Evolutionary conservation across 2,113 vertebrate genomes (phyloP).

Genomic region (Lophura nycthemera): DNA sequence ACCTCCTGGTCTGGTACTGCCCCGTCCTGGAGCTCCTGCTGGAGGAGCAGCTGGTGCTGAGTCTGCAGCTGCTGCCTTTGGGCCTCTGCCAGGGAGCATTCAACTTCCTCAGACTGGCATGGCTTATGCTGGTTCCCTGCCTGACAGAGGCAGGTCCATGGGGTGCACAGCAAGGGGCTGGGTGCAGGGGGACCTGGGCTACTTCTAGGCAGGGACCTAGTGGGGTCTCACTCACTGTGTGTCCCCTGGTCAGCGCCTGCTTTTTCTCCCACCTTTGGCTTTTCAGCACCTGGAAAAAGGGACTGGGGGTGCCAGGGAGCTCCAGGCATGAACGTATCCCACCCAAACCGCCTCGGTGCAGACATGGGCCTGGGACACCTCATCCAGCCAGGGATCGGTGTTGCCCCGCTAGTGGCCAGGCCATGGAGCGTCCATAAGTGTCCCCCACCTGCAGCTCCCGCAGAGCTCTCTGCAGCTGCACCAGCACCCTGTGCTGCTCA

Average conservation of each 20-base stretch:
- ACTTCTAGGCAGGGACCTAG: background rate
- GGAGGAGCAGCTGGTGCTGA: constrained; percentile 79
- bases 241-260: background rate
- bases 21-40: constrained; percentile 72
- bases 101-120: constrained; percentile 61
- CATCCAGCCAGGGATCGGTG: fast-evolving
- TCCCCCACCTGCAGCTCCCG: constrained; percentile 80
- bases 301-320: background rate
- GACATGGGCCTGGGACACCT: background rate
- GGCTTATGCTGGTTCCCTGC: background rate
- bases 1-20: constrained; percentile 59
- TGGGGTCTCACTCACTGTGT: background rate
- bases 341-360: background rate
- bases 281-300: constrained; percentile 75
- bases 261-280: constrained; percentile 77
- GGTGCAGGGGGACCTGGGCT: background rate
- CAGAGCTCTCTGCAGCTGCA: constrained; percentile 74
- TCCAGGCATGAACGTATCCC: background rate
- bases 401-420: background rate
- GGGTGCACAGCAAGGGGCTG: background rate
- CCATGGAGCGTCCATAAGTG: fast-evolving
- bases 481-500: constrained; percentile 30
- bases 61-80: constrained; percentile 78
- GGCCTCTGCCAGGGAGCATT: constrained; percentile 74
- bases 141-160: background rate